Evolutionary conservation across 2,797 vertebrate species (phyloP), one percentile per base, ranked within the genome.

Genomic region (Parambassis ranga): DNA sequence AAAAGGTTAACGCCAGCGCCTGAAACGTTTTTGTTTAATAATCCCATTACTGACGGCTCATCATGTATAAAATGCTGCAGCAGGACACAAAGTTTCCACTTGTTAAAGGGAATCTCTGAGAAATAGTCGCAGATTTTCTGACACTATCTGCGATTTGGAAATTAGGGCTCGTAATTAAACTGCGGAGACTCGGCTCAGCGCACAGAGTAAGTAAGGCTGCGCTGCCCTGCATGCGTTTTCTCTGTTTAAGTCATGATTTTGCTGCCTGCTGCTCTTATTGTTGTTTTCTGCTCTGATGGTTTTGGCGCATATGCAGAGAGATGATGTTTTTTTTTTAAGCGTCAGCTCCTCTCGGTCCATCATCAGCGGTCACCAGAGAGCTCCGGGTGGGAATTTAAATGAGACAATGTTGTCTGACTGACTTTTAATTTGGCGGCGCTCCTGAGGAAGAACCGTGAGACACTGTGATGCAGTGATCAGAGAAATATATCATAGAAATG

Each of bases 1-100:
- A 98, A 97, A 98, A 98, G 96, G 96, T 99, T 99, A 98, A 98
- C 96, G 96, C 97, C 97, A 98, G 97, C 96, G 97, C 97, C 97
- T 97, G 96, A 98, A 98, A 98, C 95, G 96, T 96, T 98, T 98
- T 98, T 98, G 97, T 98, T 98, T 98, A 99, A 99, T 99, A 99
- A 99, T 99, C 96, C 96, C 95, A 99, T 99, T 99, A 99, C 97
- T 96, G 96, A 94, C 94, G 95, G 94, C 97, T 98, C 96, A 98
- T 98, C 97, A 96, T 98, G 96, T 98, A 99, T 99, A 99, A 98
- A 98, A 98, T 95, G 96, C 95, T 96, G 96, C 95, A 94, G 94
- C 93, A 95, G 95, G 96, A 96, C 95, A 96, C 96, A 94, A 97
- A 97, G 94, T 96, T 96, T 95, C 95, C 96, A 98, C 95, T 98